Evolutionary conservation across 1,140 invertebrate genomes (phyloP), one percentile per base, ranked within the genome.

Genomic region (Copidosoma floridanum): DNA sequence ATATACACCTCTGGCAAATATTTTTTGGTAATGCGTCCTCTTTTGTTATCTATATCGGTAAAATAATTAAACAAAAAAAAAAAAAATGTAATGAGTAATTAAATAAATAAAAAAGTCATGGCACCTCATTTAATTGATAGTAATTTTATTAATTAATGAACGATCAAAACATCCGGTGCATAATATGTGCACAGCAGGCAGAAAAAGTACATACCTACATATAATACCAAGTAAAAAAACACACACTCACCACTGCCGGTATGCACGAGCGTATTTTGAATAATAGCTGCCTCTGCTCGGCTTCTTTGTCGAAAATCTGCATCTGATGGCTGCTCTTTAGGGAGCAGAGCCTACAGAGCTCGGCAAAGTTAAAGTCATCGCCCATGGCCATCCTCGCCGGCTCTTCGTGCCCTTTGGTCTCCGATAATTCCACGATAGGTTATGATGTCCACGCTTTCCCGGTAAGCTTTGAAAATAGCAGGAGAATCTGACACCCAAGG

Each of bases 11-110:
- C 75, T 88, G 86, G 69, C 87, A 88, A 67, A 88, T 86, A 74
- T 86, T 86, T 80, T 88, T 87, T 38, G 86, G 86, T 61, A 88
- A 74, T 57, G 82, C 85, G 76, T 88, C 87, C 68, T 88, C 86
- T 74, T 88, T 88, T 64, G 83, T 84, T 71, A 88, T 85, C 86
- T 88, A 77, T 2, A n/a, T n/a, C n/a, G n/a, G n/a, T n/a, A n/a
- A n/a, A n/a, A n/a, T n/a, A n/a, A n/a, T n/a, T n/a, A n/a, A 59
- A 71, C 65, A 67, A 66, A 68, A 51, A 51, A 7, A 32, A 32
- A 32, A n/a, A n/a, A n/a, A n/a, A n/a, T n/a, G n/a, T 21, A 12
- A 48, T 26, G 26, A 18, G 12, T 48, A 23, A 14, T 7, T 24
- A 21, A 21, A 18, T 23, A 21, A 51, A 11, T 14, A 51, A 29